A percentile compares a stretch with the other conserved stretches of the same genome.
These are phyloP conservation scores for Lasius platythorax DNA, from an alignment of 2,888 invertebrate species.

Conservation along the genomic window DNA sequence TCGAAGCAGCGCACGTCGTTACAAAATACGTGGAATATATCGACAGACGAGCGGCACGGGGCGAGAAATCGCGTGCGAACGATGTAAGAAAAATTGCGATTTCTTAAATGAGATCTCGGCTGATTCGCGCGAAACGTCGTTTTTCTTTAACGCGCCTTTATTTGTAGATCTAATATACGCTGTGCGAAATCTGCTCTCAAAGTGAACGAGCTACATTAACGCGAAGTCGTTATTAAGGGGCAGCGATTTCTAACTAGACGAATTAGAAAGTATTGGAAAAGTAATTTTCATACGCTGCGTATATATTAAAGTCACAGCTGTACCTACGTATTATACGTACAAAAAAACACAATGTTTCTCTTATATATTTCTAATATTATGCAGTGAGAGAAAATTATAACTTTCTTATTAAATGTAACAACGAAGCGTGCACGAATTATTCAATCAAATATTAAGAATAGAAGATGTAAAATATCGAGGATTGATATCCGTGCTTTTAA, in stretches of 20 bases:
- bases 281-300: not conserved
- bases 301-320: not conserved
- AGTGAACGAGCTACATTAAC: not conserved
- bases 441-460: not conserved
- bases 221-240: not conserved
- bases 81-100: conserved; percentile 53
- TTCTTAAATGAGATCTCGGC: conserved; percentile 45
- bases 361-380: conserved; percentile 3
- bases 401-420: not conserved
- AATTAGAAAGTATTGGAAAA: conserved; percentile 23
- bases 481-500: not conserved
- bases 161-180: not conserved
- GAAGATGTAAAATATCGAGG: not conserved
- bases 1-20: conserved; percentile 45
- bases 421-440: too few species aligned
- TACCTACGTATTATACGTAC: not conserved
- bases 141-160: conserved; percentile 23
- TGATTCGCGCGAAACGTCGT: conserved; percentile 8
- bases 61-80: conserved; percentile 23
- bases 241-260: conserved; percentile 64
- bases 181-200: conserved; percentile 1
- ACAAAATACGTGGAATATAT: conserved; percentile 56
- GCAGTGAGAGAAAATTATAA: not conserved
- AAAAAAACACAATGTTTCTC: not conserved
- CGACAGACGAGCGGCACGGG: conserved; percentile 22